Conservation (phyloP, 2,888 invertebrate species). For the Willowsia nigromaculata region DNA sequence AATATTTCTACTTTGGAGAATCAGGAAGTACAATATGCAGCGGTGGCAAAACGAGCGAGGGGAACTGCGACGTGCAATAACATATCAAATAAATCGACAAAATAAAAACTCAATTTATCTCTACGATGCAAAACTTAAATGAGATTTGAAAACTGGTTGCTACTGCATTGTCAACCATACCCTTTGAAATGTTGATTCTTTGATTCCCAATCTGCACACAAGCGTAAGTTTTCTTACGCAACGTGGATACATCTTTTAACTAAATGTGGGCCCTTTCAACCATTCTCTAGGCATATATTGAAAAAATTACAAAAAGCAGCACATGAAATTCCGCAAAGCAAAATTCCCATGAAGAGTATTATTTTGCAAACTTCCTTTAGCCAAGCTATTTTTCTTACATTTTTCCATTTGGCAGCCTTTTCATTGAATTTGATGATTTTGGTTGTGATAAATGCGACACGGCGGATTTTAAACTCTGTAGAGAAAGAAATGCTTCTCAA, state of each 20-base stretch:
- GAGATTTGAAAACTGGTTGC: no score
- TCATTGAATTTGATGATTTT: conserved; percentile 20
- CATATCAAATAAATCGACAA: background rate
- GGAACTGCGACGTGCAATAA: background rate
- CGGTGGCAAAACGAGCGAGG: background rate
- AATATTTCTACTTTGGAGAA: background rate
- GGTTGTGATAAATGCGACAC: conserved; percentile 42
- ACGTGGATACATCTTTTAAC: no score
- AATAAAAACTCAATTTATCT: no score
- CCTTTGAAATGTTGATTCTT: no score
- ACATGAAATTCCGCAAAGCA: background rate
- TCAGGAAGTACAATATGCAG: background rate
- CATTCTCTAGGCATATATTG: no score
- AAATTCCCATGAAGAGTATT: conserved; percentile 41
- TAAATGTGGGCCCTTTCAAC: no score
- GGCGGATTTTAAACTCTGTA: conserved; percentile 30
- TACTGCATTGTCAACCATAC: no score
- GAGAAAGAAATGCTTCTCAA: no score
- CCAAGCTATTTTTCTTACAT: background rate
- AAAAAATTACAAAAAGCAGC: no score
- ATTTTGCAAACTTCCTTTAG: background rate
- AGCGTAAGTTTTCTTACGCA: no score
- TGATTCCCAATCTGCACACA: no score
- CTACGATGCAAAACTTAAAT: no score
- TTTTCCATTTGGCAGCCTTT: background rate